These are phyloP conservation scores for Setipinna tenuifilis DNA, from an alignment of 2,797 vertebrate species.

Conservation along the genomic window DNA sequence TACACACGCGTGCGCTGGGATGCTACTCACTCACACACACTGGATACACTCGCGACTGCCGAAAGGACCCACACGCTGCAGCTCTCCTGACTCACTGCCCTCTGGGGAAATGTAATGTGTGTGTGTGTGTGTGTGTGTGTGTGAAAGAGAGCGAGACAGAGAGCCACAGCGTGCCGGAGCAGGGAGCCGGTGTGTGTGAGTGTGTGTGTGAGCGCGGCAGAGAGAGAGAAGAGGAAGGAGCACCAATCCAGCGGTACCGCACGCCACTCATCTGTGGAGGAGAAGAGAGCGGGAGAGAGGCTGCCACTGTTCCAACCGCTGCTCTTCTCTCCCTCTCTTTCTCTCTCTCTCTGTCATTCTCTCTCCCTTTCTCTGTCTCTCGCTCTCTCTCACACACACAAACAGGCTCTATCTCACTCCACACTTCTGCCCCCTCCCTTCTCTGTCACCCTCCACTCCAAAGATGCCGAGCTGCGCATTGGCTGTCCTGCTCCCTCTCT, in stretches of 20 bases:
- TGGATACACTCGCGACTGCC: not conserved
- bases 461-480: slow-evolving; percentile 16
- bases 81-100: slow-evolving; percentile 11
- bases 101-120: not conserved
- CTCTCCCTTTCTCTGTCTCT: not conserved
- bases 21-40: not conserved
- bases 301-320: not conserved
- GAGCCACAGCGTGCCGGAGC: not conserved
- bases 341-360: slow-evolving; percentile 1
- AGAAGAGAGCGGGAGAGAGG: not conserved
- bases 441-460: slow-evolving; percentile 27
- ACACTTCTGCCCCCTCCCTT: slow-evolving; percentile 28
- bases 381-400: not conserved
- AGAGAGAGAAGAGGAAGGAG: not conserved
- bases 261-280: slow-evolving; percentile 19
- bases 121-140: slow-evolving; percentile 5
- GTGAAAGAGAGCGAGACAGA: not conserved
- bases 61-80: not conserved
- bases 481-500: not conserved
- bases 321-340: not conserved
- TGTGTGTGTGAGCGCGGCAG: not conserved
- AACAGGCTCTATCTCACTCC: not conserved
- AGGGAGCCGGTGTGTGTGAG: not conserved
- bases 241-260: slow-evolving; percentile 1
- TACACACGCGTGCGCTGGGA: not conserved